Percentiles rank a stretch among this genome's conserved stretches.
Evolutionary conservation across 2,888 invertebrate species (phyloP).

Genomic region (Zaprionus lineosus): DNA sequence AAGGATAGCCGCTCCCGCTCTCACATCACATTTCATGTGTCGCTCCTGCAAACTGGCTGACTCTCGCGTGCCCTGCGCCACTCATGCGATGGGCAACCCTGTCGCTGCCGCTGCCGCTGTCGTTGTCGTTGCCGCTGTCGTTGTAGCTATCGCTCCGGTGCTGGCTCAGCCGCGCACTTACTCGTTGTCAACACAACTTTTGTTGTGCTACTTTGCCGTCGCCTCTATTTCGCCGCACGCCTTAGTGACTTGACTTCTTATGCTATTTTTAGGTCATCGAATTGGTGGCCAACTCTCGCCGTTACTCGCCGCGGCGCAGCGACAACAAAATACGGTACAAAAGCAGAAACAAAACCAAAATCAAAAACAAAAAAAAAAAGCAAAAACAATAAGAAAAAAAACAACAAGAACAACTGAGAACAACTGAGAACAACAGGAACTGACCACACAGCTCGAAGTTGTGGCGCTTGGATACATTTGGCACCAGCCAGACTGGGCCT

Average conservation of each 20-base stretch:
- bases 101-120: background rate
- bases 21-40: too few relatives aligned
- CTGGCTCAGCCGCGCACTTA: constrained; percentile 23
- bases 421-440: too few relatives aligned
- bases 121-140: too few relatives aligned
- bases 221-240: constrained; percentile 49
- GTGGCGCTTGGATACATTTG: constrained; percentile 44
- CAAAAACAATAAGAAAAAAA: too few relatives aligned
- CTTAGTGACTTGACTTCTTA: constrained; percentile 68
- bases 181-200: constrained; percentile 76
- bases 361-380: too few relatives aligned
- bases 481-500: constrained; percentile 65
- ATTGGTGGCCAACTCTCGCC: constrained; percentile 55
- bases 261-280: constrained; percentile 78
- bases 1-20: constrained; percentile 13
- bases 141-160: too few relatives aligned
- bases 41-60: too few relatives aligned
- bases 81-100: constrained; percentile 12
- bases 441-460: constrained; percentile 18
- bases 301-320: constrained; percentile 20
- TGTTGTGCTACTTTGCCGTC: constrained; percentile 70
- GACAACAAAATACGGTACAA: too few relatives aligned
- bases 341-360: constrained; percentile 18
- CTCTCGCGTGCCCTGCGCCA: constrained; percentile 24
- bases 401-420: background rate